Percentiles rank a stretch among this genome's conserved stretches.
These are phyloP conservation scores for Saccostrea glomerata DNA, from an alignment of 1,140 invertebrate species.

Conservation along the genomic window DNA sequence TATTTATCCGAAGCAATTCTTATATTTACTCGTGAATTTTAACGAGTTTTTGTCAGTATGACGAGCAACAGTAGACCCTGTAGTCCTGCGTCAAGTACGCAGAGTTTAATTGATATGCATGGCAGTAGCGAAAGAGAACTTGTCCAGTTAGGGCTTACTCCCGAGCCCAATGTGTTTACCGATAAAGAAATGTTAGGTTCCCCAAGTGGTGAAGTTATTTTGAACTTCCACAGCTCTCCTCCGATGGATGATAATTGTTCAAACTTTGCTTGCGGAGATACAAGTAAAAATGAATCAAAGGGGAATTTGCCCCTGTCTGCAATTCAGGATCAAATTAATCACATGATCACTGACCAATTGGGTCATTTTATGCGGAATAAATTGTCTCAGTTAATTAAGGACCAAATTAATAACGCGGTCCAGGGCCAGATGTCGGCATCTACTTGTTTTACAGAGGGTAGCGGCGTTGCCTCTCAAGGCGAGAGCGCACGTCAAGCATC, in stretches of 20 bases:
- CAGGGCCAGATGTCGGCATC: neutral
- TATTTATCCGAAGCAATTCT: too few relatives aligned
- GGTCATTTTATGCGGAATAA: neutral
- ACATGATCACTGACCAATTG: slow-evolving; percentile 43
- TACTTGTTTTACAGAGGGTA: neutral
- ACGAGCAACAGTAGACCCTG: slow-evolving; percentile 44
- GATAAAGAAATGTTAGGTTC: slow-evolving; percentile 69
- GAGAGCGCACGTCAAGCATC: neutral
- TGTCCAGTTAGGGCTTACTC: slow-evolving; percentile 58
- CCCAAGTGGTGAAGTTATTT: slow-evolving; percentile 52
- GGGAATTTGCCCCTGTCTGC: slow-evolving; percentile 23
- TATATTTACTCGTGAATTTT: too few relatives aligned
- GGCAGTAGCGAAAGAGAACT: slow-evolving; percentile 43
- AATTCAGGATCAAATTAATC: slow-evolving; percentile 40
- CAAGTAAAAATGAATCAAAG: slow-evolving; percentile 2
- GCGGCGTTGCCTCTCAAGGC: neutral
- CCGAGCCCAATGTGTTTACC: slow-evolving; percentile 79
- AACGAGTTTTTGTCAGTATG: too few relatives aligned
- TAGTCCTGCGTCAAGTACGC: slow-evolving; percentile 40
- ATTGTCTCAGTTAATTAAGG: neutral
- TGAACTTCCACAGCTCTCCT: neutral
- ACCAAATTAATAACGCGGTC: neutral
- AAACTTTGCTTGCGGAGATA: neutral
- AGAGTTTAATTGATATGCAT: slow-evolving; percentile 69
- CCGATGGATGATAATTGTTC: neutral